These are phyloP conservation scores for Echeneis naucrates DNA, from an alignment of 2,797 vertebrate genomes.

Conservation along the genomic window DNA sequence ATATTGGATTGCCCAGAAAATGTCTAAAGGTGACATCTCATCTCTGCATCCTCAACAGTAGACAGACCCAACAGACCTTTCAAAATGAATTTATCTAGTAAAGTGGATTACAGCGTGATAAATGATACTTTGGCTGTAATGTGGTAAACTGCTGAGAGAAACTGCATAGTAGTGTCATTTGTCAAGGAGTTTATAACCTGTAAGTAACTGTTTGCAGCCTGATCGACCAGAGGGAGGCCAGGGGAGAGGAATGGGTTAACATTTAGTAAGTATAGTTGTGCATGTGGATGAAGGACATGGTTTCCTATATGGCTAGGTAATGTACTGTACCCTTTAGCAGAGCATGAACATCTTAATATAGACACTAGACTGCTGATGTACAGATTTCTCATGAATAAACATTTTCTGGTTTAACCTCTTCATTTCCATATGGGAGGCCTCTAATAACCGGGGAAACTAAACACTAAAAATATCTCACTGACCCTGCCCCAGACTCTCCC, in stretches of 20 bases:
- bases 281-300: constrained; percentile 22
- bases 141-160: constrained; percentile 84
- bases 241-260: constrained; percentile 65
- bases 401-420: constrained; percentile 71
- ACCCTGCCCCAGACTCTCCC: constrained; percentile 60
- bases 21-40: constrained; percentile 35
- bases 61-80: constrained; percentile 71
- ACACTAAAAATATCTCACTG: constrained; percentile 82
- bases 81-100: constrained; percentile 81
- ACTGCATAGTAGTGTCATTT: constrained; percentile 86
- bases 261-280: constrained; percentile 26
- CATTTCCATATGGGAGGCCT: constrained; percentile 75
- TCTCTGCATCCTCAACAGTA: constrained; percentile 46
- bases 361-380: constrained; percentile 62
- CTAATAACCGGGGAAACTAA: constrained; percentile 70
- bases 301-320: constrained; percentile 31
- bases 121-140: constrained; percentile 83
- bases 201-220: constrained; percentile 82
- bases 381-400: constrained; percentile 72
- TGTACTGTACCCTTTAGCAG: constrained; percentile 16
- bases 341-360: constrained; percentile 57
- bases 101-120: constrained; percentile 86
- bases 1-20: constrained; percentile 43
- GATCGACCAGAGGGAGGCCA: constrained; percentile 59
- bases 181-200: constrained; percentile 83